Evolutionary conservation across 2,797 vertebrate species (phyloP).

Genomic region (Bucorvus abyssinicus): DNA sequence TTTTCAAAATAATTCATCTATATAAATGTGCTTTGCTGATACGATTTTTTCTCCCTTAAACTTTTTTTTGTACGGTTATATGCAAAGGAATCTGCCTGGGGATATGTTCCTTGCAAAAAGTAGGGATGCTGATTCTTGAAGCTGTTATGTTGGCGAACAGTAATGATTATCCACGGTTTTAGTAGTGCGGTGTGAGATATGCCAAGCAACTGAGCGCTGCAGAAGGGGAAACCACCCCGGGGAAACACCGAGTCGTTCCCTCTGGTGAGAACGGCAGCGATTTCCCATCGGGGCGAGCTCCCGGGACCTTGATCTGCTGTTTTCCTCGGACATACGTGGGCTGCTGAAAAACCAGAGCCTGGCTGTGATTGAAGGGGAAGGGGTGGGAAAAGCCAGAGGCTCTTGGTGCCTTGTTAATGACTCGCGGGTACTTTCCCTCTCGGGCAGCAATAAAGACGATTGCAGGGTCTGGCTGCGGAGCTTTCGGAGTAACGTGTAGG

Average conservation of each 20-base stretch:
- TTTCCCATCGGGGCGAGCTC: background rate
- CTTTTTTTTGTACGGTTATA: background rate
- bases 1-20: constrained; percentile 16
- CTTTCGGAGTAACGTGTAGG: accelerated
- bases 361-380: background rate
- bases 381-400: background rate
- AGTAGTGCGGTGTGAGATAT: background rate
- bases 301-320: background rate
- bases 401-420: background rate
- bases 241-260: background rate
- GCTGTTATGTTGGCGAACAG: background rate
- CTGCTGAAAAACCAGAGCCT: accelerated
- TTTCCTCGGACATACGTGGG: background rate
- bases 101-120: constrained; percentile 12
- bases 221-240: accelerated
- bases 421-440: background rate
- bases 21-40: background rate
- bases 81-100: background rate
- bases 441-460: background rate
- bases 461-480: background rate
- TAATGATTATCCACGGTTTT: background rate
- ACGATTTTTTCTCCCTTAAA: background rate
- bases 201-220: background rate
- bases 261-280: background rate
- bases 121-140: constrained; percentile 18